Conservation (phyloP, 2,113 vertebrate species). For the Ginglymostoma cirratum region DNA sequence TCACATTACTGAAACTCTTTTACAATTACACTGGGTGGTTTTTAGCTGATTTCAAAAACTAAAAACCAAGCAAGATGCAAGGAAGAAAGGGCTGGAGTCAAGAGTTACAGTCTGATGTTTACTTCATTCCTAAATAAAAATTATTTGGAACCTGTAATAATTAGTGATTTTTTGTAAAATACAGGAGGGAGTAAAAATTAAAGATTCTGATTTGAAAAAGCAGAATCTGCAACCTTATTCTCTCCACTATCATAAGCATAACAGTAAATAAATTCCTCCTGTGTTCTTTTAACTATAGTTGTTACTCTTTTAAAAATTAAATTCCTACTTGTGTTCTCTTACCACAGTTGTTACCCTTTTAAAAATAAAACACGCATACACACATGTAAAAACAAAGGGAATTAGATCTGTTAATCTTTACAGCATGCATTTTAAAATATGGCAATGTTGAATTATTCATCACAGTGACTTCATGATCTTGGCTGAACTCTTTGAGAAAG, state of each 20-base stretch:
- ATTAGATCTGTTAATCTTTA: neutral
- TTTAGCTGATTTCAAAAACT: neutral
- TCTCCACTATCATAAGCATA: neutral
- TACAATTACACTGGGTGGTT: neutral
- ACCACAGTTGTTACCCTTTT: too few relatives aligned
- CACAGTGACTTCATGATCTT: neutral
- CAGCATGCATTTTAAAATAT: neutral
- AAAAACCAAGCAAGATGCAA: neutral
- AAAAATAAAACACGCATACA: neutral
- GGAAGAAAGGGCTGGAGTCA: neutral
- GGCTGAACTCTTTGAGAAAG: neutral
- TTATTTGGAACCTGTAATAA: neutral
- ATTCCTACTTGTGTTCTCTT: neutral
- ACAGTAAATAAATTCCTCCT: neutral
- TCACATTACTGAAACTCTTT: neutral
- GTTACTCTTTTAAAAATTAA: neutral
- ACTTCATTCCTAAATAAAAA: neutral
- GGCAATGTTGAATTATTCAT: neutral
- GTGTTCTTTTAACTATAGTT: neutral
- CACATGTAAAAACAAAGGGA: neutral
- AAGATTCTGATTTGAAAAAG: neutral
- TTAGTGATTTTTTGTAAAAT: neutral
- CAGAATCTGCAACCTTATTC: neutral
- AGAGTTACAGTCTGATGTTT: neutral
- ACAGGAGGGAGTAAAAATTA: neutral